Base-by-base conservation (phyloP, 2,888 invertebrate genomes). In the Argyra leucocephala region DNA sequence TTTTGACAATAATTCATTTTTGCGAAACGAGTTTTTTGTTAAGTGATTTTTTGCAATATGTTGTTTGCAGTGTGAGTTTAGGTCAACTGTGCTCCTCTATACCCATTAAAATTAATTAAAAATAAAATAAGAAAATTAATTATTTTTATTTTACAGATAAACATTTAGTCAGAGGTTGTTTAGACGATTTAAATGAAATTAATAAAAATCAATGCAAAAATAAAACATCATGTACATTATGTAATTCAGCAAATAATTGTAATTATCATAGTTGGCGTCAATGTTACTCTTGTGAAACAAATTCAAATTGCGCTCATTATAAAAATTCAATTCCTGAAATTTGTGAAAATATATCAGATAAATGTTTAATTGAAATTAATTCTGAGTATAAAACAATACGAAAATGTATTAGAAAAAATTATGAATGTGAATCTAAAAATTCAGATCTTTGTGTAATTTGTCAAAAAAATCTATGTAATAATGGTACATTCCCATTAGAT, bases 401-500 rank as follows among this genome's bases (percentile, higher is more conserved):
- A 0, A 68, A 67, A 18, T 71, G 71, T 60, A 61, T 57, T 21
- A 57, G 24, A 15, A 58, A 64, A 12, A 58, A 58, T 37, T 62
- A 63, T 23, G 58, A 62, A 37, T 66, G 66, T 58, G 18, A 48
- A 18, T 15, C 9, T 18, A 61, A 23, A 4, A 26, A 37, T 10
- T 58, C 57, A 58, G 63, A 63, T 22, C 36, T 63, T 3, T 66
- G 66, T 24, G n/a, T 22, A 5, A 48, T 23, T 2, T 66, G 66
- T 60, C 22, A 57, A 12, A n/a, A 37, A 9, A 63, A 66, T 37
- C 12, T 57, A 12, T 74, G 75, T 57, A 75, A 75, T 61, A 64
- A 62, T 4, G 73, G 69, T 2, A 63, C 72, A 15, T 72, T 71
- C 18, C 74, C 73, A 12, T 18, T 57, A 2, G 64, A 70, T 15